Conservation (phyloP, 2,113 vertebrate species). For the Morone chrysops region DNA sequence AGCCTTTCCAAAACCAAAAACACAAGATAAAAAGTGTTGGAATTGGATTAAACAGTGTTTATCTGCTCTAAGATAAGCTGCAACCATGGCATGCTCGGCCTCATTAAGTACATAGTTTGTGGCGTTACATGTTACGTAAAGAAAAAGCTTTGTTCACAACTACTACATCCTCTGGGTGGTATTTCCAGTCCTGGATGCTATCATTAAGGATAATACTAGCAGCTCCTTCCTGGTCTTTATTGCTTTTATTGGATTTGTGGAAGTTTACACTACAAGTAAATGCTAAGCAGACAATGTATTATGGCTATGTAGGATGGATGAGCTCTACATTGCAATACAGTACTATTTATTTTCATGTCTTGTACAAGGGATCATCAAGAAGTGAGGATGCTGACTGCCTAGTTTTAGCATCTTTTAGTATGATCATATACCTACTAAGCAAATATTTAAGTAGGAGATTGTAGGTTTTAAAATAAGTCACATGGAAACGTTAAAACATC, state of each 20-base stretch:
- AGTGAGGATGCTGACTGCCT: not conserved
- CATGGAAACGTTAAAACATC: not conserved
- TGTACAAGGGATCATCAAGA: not conserved
- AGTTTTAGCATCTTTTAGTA: not conserved
- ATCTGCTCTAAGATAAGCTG: not conserved
- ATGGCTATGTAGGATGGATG: not conserved
- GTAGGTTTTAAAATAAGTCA: too few species aligned
- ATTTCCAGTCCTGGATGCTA: not conserved
- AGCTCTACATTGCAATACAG: not conserved
- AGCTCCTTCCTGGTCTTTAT: not conserved
- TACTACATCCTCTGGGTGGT: not conserved
- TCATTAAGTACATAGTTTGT: not conserved
- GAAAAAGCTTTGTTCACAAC: not conserved
- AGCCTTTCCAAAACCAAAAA: not conserved
- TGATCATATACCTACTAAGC: too few species aligned
- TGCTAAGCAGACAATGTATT: too few species aligned
- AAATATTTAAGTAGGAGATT: too few species aligned
- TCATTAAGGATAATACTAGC: not conserved
- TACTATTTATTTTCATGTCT: not conserved
- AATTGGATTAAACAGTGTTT: not conserved
- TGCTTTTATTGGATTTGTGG: not conserved
- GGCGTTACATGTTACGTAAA: too few species aligned
- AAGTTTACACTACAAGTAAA: not conserved
- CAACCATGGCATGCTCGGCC: not conserved
- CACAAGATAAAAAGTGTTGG: not conserved